These are phyloP conservation scores for Caenorhabditis sp. DNA, from an alignment of 2,888 invertebrate species.

Conservation along the genomic window DNA sequence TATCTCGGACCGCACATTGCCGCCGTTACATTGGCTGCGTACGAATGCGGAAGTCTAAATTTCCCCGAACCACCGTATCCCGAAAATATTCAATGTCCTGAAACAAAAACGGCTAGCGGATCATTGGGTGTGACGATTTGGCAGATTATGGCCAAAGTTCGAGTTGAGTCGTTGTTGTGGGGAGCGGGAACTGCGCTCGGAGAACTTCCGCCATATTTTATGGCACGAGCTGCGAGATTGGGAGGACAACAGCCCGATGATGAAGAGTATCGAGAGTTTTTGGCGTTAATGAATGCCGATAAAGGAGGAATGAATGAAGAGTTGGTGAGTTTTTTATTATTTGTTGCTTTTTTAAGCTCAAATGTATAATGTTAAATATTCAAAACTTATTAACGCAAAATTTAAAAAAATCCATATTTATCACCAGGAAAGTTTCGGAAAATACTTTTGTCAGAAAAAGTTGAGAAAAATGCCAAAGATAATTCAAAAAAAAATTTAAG, in stretches of 20 bases:
- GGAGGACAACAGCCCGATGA: conserved; percentile 75
- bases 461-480: no score
- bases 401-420: neutral
- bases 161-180: conserved; percentile 97
- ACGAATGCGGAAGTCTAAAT: conserved; percentile 91
- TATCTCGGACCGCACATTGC: conserved; percentile 99
- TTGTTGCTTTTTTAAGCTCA: neutral
- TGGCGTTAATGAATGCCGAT: conserved; percentile 72
- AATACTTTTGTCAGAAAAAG: no score
- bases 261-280: conserved; percentile 81
- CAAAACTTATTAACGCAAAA: neutral
- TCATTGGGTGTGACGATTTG: conserved; percentile 80
- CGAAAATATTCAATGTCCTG: conserved; percentile 74
- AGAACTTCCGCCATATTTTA: conserved; percentile 98
- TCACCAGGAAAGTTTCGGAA: neutral
- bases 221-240: conserved; percentile 85
- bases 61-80: conserved; percentile 99
- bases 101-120: conserved; percentile 71
- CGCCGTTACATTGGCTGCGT: conserved; percentile 94
- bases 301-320: conserved; percentile 74
- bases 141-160: conserved; percentile 92
- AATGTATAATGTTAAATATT: no score
- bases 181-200: conserved; percentile 90
- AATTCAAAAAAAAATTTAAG: no score
- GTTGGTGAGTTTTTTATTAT: conserved; percentile 24